Evolutionary conservation across 1,140 invertebrate genomes (phyloP).

Genomic region (Nixonia krombeini): DNA sequence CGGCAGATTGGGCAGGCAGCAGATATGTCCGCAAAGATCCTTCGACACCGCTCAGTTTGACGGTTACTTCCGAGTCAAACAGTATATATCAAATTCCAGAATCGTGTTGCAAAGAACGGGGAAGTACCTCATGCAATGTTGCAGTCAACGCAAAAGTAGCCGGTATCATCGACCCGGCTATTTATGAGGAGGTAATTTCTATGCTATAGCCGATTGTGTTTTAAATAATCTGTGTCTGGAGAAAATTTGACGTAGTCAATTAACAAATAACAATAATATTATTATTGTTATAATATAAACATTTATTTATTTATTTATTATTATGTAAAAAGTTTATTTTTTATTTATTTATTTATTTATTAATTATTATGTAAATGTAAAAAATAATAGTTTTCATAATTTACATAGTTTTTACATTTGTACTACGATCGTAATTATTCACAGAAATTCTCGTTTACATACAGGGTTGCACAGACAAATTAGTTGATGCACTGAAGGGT

Average conservation of each 20-base stretch:
- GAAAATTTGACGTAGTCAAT: too few relatives aligned
- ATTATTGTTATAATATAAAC: too few relatives aligned
- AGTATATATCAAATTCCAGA: slow-evolving; percentile 73
- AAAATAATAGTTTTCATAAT: too few relatives aligned
- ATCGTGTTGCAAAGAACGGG: slow-evolving; percentile 74
- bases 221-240: too few relatives aligned
- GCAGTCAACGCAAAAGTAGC: slow-evolving; percentile 70
- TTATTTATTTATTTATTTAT: too few relatives aligned
- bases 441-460: slow-evolving; percentile 19
- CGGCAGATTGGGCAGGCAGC: slow-evolving; percentile 79
- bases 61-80: slow-evolving; percentile 52
- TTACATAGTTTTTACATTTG: too few relatives aligned
- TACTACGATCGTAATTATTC: too few relatives aligned
- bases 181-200: slow-evolving; percentile 74
- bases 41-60: slow-evolving; percentile 44
- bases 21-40: slow-evolving; percentile 71
- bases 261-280: neutral
- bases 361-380: too few relatives aligned
- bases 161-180: slow-evolving; percentile 67
- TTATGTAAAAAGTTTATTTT: too few relatives aligned
- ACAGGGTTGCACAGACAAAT: slow-evolving; percentile 82
- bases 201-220: too few relatives aligned
- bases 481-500: slow-evolving; percentile 76
- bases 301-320: too few relatives aligned
- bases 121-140: slow-evolving; percentile 67